Evolutionary conservation across 2,113 vertebrate genomes (phyloP).

Genomic region (Macroglossus sobrinus): DNA sequence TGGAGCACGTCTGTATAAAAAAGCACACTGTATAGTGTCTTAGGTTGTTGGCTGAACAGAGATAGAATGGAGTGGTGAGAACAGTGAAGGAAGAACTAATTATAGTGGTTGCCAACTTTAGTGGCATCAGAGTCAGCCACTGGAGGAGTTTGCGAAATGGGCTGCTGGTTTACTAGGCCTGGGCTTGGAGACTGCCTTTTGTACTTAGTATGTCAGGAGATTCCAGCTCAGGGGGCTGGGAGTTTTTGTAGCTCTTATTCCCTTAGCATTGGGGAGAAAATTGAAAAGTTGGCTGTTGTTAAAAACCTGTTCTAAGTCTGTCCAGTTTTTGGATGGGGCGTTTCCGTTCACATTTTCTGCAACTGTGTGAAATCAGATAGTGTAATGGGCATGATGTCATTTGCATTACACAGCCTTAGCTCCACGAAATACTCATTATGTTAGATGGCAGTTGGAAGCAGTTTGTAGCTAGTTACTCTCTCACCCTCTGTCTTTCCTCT

Average conservation of each 20-base stretch:
- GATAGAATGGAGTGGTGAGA: not conserved
- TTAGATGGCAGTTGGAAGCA: not conserved
- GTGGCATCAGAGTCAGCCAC: not conserved
- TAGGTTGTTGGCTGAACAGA: not conserved
- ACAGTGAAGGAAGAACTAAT: not conserved
- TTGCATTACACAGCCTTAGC: not conserved
- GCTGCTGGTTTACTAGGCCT: not conserved
- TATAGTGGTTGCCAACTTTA: not conserved
- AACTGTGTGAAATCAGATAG: slow-evolving; percentile 48
- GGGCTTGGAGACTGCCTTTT: not conserved
- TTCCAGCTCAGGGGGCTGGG: not conserved
- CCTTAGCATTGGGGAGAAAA: not conserved
- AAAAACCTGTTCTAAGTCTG: not conserved
- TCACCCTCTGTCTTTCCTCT: not conserved
- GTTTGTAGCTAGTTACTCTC: not conserved
- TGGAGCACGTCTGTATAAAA: not conserved
- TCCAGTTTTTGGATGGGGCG: not conserved
- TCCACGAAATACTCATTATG: not conserved
- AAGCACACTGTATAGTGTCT: not conserved
- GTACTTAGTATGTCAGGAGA: not conserved
- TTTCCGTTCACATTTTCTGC: slow-evolving; percentile 34
- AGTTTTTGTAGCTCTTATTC: not conserved
- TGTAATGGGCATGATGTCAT: not conserved
- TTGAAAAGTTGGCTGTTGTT: not conserved
- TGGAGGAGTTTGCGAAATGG: not conserved